Base-by-base conservation (phyloP, 2,797 vertebrate genomes). In the Todus mexicanus region DNA sequence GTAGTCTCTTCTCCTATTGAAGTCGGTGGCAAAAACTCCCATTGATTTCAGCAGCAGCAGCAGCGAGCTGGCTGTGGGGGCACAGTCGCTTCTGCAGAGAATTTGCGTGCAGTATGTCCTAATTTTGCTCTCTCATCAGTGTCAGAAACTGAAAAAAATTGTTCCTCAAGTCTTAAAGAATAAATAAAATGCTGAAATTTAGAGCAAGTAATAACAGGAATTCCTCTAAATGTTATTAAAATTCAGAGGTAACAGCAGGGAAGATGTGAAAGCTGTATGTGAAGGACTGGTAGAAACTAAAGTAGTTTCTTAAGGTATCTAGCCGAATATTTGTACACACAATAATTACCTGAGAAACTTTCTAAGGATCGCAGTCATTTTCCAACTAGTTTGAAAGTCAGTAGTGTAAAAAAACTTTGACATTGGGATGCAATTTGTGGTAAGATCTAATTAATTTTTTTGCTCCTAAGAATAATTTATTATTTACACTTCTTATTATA, bases 401-500 rank as follows among this genome's bases (percentile, higher is more conserved):
- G 97, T 96, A 96, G 91, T 97, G 95, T 96, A 94, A 95, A 95
- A 95, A 94, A 96, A 94, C 91, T 96, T 96, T 97, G 97, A 98
- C 97, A 97, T 97, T 97, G 97, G 97, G 95, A 97, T 97, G 97
- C 98, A 98, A 98, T 98, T 98, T 98, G 97, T 97, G 95, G 96
- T 96, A 97, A 97, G 97, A 98, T 97, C 98, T 98, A 98, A 98
- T 98, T 98, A 98, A 98, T 98, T 98, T 98, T 98, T 98, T 98
- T 98, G 97, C 97, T 98, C 97, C 97, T 97, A 98, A 98, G 98
- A 98, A 98, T 98, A 98, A 98, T 98, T 98, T 98, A 98, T 98
- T 98, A 98, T 98, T 98, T 98, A 98, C 97, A 98, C 97, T 98
- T 98, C 97, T 98, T 98, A 98, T 98, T 98, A 98, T 98, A 98